Percentiles rank a stretch among this genome's conserved stretches.
phyloP scores from a whole-genome alignment of 2,113 vertebrate species.

The Paratilapia polleni region DNA sequence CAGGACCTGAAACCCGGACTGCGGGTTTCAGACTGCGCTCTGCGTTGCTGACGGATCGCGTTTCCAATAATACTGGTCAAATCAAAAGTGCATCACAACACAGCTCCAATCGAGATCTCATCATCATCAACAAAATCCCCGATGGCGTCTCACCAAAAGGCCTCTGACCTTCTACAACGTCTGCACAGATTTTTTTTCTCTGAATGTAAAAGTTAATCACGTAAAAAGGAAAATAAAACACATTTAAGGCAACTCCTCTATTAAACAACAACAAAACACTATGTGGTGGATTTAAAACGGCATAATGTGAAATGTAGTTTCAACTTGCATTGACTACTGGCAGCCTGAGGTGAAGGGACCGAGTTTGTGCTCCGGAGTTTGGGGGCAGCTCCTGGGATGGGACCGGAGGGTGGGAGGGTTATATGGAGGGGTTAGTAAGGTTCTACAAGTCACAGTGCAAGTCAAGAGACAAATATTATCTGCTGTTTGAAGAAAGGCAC shows the following conservation, averaged over 20 bases:
- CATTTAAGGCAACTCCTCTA: slow-evolving; percentile 80
- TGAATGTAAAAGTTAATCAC: slow-evolving; percentile 39
- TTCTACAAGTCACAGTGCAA: slow-evolving; percentile 79
- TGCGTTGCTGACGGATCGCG: not conserved
- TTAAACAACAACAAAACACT: slow-evolving; percentile 63
- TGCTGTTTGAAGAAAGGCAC: slow-evolving; percentile 81
- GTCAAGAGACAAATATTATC: slow-evolving; percentile 77
- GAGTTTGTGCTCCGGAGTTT: slow-evolving; percentile 46
- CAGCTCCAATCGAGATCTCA: slow-evolving; percentile 10
- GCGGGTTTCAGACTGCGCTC: not conserved
- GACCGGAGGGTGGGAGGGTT: not conserved
- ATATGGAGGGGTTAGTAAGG: slow-evolving; percentile 47
- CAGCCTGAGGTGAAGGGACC: slow-evolving; percentile 62
- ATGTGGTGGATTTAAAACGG: slow-evolving; percentile 56
- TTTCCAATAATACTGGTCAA: slow-evolving; percentile 70
- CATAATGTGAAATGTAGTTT: slow-evolving; percentile 46
- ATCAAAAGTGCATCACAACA: slow-evolving; percentile 73
- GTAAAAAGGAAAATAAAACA: slow-evolving; percentile 57
- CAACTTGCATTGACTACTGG: slow-evolving; percentile 65
- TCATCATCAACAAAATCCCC: not conserved
- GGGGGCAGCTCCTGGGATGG: not conserved
- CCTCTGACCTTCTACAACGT: slow-evolving; percentile 16
- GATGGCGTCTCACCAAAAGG: not conserved
- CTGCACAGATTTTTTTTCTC: not conserved
- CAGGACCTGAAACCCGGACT: not conserved